These are phyloP conservation scores for Calycopis cecrops DNA, from an alignment of 1,140 invertebrate genomes.

Conservation along the genomic window DNA sequence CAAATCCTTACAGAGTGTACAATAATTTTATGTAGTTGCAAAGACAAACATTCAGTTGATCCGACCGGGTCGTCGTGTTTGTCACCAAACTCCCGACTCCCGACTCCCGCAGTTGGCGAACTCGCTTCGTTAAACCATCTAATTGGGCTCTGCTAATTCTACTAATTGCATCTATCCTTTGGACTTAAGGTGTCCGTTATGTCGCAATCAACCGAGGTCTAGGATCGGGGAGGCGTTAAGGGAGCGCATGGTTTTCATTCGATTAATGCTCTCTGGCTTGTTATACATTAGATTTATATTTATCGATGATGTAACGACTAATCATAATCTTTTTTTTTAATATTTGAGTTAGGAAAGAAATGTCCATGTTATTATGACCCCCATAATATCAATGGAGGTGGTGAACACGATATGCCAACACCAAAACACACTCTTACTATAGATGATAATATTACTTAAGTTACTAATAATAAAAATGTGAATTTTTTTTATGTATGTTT, in stretches of 20 bases:
- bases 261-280: too few species aligned
- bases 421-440: too few species aligned
- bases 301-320: too few species aligned
- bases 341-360: too few species aligned
- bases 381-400: too few species aligned
- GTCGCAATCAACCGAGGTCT: conserved; percentile 13
- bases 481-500: too few species aligned
- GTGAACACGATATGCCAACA: too few species aligned
- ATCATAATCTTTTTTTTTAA: too few species aligned
- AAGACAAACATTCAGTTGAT: conserved; percentile 43
- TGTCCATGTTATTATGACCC: too few species aligned
- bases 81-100: conserved; percentile 50
- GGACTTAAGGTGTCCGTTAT: conserved; percentile 60
- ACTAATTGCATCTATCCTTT: conserved; percentile 61
- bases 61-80: conserved; percentile 51
- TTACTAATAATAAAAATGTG: too few species aligned
- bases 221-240: conserved; percentile 8
- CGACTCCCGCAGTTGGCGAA: conserved; percentile 30
- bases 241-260: not conserved
- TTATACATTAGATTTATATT: too few species aligned
- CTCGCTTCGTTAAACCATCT: conserved; percentile 65
- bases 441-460: too few species aligned
- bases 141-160: conserved; percentile 66
- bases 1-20: conserved; percentile 11
- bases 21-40: conserved; percentile 33